These are phyloP conservation scores for Chiloscyllium plagiosum DNA, from an alignment of 2,113 vertebrate genomes.

Conservation along the genomic window DNA sequence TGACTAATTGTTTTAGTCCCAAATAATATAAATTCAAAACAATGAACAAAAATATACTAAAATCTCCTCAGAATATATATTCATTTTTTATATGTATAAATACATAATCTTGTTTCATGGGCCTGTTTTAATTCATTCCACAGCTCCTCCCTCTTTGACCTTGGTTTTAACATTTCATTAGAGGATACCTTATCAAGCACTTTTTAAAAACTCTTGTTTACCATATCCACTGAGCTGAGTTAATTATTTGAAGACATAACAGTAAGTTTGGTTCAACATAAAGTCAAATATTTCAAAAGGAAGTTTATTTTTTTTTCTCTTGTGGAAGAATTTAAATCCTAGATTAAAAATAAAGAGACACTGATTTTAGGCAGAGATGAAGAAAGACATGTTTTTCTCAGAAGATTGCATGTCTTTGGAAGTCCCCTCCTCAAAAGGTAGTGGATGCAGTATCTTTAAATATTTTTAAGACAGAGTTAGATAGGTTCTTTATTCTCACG, in stretches of 20 bases:
- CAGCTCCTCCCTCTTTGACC: neutral
- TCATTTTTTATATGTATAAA: neutral
- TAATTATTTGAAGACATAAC: neutral
- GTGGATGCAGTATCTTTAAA: no score
- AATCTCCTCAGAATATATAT: neutral
- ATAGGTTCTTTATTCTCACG: no score
- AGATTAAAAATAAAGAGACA: no score
- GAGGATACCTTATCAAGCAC: neutral
- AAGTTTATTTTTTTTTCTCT: no score
- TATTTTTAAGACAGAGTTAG: no score
- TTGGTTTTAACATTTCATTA: neutral
- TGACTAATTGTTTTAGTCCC: neutral
- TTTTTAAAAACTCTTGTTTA: neutral
- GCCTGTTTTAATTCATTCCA: neutral
- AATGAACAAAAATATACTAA: neutral
- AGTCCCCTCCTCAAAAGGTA: no score
- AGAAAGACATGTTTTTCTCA: no score
- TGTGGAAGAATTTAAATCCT: no score
- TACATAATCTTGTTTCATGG: neutral
- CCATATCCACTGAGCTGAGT: neutral
- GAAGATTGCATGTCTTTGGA: no score
- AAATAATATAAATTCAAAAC: neutral
- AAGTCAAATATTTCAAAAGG: no score
- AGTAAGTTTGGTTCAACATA: neutral
- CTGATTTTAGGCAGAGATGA: no score